Evolutionary conservation across 2,888 invertebrate genomes (phyloP).

Genomic region (Acronicta aceris): DNA sequence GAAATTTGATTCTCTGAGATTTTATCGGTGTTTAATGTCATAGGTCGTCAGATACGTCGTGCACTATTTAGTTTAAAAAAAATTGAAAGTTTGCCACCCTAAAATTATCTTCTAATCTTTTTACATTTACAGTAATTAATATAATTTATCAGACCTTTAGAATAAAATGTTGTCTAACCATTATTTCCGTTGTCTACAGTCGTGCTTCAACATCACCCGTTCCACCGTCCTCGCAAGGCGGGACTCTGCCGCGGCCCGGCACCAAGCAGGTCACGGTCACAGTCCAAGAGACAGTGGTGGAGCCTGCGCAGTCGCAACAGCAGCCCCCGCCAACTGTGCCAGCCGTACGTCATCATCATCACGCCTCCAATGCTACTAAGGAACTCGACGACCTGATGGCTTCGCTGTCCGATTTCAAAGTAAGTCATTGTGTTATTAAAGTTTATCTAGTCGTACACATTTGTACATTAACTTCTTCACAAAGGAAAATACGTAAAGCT

Average conservation of each 20-base stretch:
- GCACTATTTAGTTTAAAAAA: no score
- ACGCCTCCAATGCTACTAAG: slow-evolving; percentile 96
- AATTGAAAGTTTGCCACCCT: no score
- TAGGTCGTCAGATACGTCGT: no score
- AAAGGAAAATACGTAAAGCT: no score
- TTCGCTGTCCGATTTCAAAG: slow-evolving; percentile 98
- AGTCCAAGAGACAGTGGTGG: slow-evolving; percentile 87
- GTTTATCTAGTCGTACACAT: no score
- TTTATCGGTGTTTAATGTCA: no score
- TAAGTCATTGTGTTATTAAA: slow-evolving; percentile 64
- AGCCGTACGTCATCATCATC: slow-evolving; percentile 73
- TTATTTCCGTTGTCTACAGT: slow-evolving; percentile 57
- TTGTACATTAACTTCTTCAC: no score
- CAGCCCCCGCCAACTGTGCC: slow-evolving; percentile 73
- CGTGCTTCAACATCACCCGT: slow-evolving; percentile 79
- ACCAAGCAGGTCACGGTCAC: slow-evolving; percentile 90
- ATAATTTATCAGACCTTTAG: no score
- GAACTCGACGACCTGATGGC: slow-evolving; percentile 99
- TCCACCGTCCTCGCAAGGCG: slow-evolving; percentile 68
- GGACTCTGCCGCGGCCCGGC: slow-evolving; percentile 84
- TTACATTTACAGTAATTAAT: no score
- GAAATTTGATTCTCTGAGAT: no score
- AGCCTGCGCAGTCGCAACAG: slow-evolving; percentile 81
- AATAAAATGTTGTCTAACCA: neutral
- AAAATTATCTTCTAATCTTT: no score